A percentile compares a stretch with the other conserved stretches of the same genome.
Conservation (phyloP, 2,113 vertebrate genomes). For the Oreochromis tanganicae region DNA sequence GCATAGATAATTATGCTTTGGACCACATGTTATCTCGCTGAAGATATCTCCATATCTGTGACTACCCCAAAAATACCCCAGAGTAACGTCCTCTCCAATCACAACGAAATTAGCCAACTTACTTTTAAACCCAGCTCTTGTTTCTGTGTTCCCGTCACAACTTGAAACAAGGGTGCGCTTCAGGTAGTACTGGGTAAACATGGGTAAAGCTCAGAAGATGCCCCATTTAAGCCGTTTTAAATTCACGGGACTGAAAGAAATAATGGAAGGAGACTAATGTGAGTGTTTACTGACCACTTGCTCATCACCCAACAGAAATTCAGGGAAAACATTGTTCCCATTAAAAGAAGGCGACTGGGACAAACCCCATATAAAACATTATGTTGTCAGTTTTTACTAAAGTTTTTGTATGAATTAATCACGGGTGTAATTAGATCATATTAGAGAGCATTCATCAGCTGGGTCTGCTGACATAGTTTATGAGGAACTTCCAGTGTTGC, state of each 20-base stretch:
- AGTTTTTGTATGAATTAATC: neutral
- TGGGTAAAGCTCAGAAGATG: neutral
- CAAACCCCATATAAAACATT: neutral
- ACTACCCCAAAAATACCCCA: conserved; percentile 13
- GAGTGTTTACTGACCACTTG: neutral
- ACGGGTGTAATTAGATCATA: neutral
- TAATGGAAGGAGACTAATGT: neutral
- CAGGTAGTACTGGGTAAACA: neutral
- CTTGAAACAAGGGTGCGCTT: neutral
- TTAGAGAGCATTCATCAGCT: neutral
- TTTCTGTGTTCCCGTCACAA: conserved; percentile 13
- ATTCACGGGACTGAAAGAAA: neutral
- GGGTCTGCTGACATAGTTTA: neutral
- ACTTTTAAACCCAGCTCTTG: neutral
- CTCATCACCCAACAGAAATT: neutral
- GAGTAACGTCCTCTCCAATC: neutral
- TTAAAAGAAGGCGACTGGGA: neutral
- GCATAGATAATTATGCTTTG: neutral
- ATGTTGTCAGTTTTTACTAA: neutral
- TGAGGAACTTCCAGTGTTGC: neutral
- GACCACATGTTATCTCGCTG: conserved; percentile 22
- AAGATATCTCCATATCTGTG: neutral
- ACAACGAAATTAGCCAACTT: conserved; percentile 14
- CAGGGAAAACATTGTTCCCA: neutral
- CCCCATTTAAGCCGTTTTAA: neutral